Percentiles rank a stretch among this genome's conserved stretches.
phyloP scores from a whole-genome alignment of 2,113 vertebrate genomes.

The Ascaphus truei region DNA sequence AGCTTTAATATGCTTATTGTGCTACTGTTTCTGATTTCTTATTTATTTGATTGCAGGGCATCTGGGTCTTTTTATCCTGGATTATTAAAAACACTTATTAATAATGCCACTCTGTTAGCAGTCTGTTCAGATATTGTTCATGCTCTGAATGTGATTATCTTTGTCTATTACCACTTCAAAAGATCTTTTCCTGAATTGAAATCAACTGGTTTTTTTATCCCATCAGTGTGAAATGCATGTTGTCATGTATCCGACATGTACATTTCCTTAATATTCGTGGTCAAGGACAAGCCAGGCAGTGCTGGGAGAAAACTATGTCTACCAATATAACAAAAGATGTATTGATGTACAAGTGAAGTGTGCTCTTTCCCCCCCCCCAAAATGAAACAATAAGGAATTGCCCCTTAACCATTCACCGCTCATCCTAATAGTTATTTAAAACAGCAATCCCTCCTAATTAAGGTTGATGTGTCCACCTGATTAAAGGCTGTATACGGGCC shows the following conservation, averaged over 20 bases:
- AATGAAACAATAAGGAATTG: too few species aligned
- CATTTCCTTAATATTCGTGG: not conserved
- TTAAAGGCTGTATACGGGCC: too few species aligned
- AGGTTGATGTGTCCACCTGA: too few species aligned
- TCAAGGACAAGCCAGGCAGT: not conserved
- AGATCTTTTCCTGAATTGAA: slow-evolving; percentile 33
- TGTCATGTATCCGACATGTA: not conserved
- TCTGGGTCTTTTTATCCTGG: slow-evolving; percentile 42
- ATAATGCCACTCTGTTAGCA: slow-evolving; percentile 52
- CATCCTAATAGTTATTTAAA: too few species aligned
- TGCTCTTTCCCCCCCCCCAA: too few species aligned
- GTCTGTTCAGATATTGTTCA: slow-evolving; percentile 58
- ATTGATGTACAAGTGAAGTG: too few species aligned
- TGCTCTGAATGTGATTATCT: slow-evolving; percentile 51
- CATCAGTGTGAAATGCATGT: not conserved
- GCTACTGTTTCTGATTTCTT: slow-evolving; percentile 37
- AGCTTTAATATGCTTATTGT: not conserved
- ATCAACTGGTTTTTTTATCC: slow-evolving; percentile 3
- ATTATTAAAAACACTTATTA: slow-evolving; percentile 53
- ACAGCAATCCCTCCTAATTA: too few species aligned
- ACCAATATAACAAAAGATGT: not conserved
- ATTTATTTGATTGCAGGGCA: slow-evolving; percentile 55
- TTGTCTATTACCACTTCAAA: slow-evolving; percentile 55
- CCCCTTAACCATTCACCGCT: too few species aligned
- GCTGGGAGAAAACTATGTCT: not conserved